These are phyloP conservation scores for Pissodes strobi DNA, from an alignment of 1,140 invertebrate species.

Conservation along the genomic window DNA sequence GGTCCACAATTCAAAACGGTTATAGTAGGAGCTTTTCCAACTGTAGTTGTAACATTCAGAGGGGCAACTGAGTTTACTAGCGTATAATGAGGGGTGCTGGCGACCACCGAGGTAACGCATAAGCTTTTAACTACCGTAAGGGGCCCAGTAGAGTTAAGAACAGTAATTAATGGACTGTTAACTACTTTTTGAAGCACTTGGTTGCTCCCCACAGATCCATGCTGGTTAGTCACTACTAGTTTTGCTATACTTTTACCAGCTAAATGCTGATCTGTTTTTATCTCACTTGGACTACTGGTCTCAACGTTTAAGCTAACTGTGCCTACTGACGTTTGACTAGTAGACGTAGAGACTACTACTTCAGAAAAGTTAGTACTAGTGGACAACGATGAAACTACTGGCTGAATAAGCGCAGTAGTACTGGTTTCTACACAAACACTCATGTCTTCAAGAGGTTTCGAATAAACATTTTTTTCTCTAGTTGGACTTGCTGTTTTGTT, in stretches of 20 bases:
- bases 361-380: conserved; percentile 14
- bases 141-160: conserved; percentile 51
- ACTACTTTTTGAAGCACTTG: conserved; percentile 46
- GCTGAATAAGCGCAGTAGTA: conserved; percentile 16
- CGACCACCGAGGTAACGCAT: conserved; percentile 46
- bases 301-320: neutral
- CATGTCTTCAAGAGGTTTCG: conserved; percentile 42
- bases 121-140: conserved; percentile 53
- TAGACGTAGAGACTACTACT: conserved; percentile 3
- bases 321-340: neutral
- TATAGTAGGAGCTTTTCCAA: conserved; percentile 49
- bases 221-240: conserved; percentile 41
- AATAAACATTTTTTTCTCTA: conserved; percentile 31
- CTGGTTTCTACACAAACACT: conserved; percentile 51
- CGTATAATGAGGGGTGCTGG: conserved; percentile 49
- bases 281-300: neutral
- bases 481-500: neutral
- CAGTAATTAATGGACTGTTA: conserved; percentile 50
- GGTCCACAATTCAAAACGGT: conserved; percentile 46
- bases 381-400: conserved; percentile 8
- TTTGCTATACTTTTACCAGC: conserved; percentile 43
- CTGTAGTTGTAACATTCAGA: conserved; percentile 40
- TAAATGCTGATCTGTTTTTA: conserved; percentile 22
- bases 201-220: conserved; percentile 21
- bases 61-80: conserved; percentile 45